Base-by-base conservation (phyloP, 2,888 invertebrate genomes). In the Thymelicus sylvestris region DNA sequence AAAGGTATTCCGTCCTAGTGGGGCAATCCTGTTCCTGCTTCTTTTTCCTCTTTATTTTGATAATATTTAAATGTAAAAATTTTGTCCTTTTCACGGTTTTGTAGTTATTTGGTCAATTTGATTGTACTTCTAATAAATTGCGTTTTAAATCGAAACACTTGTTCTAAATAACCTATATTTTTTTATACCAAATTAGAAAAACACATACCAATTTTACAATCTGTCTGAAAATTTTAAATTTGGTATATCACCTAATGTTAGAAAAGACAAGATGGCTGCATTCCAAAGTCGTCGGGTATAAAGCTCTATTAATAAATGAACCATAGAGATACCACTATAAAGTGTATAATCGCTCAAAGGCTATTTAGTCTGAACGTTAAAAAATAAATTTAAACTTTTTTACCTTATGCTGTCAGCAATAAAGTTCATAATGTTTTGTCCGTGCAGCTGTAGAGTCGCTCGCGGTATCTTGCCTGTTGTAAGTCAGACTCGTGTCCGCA, bases 401-500 rank as follows among this genome's bases (percentile, higher is more conserved):
- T 38, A 48, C 50, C 64, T 59, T 67, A 59, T 41, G n/a, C 47
- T 7, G 38, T 50, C 19, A 31, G 52, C 4, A 48, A 71, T 71
- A 67, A 39, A 47, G 57, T 63, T n/a, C 24, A 63, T 8, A 57
- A 59, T 71, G n/a, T 13, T 67, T 57, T 66, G 63, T 55, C n/a
- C 31, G n/a, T 8, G 57, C 24, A 47, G 50, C 24, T 2, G 65
- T 38, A 52, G 6, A 64, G 70, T 66, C 66, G 19, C 48, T 24
- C 71, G 68, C 69, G 66, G 72, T 75, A 79, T 79, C 79, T 74
- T 75, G 64, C 44, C 38, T 65, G 76, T 72, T 75, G 74, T 79
- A 79, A 79, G 73, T 79, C 79, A 79, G 76, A 44, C 77, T 74
- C 82, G 83, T 84, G 84, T 80, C 79, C 79, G 78, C 76, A 81